phyloP scores from a whole-genome alignment of 2,113 vertebrate species.

The Gopherus evgoodei region DNA sequence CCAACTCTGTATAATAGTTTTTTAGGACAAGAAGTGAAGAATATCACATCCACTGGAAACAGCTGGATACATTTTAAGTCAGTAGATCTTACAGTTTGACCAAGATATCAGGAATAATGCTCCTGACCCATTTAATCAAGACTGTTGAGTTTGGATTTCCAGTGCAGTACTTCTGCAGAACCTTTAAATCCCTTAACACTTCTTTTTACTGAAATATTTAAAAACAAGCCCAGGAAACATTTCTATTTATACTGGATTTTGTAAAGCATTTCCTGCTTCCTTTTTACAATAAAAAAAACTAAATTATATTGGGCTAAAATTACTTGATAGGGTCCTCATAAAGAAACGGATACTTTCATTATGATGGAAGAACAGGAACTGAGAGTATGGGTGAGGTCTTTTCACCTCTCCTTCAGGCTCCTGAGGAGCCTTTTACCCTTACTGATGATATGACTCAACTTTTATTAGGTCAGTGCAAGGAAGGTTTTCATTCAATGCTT shows the following conservation, averaged over 20 bases:
- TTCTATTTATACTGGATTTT: background rate
- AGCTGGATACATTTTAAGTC: background rate
- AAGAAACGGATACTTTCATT: conserved; percentile 49
- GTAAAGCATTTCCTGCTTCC: background rate
- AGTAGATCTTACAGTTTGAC: background rate
- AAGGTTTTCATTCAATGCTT: background rate
- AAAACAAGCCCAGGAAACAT: background rate
- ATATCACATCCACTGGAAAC: background rate
- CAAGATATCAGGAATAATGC: background rate
- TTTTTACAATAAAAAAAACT: conserved; percentile 20
- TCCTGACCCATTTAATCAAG: background rate
- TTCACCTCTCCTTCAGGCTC: background rate
- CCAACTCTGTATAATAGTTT: background rate
- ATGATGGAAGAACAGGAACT: conserved; percentile 11
- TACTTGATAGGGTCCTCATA: conserved; percentile 32
- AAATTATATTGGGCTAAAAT: conserved; percentile 45
- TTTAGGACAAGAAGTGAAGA: background rate
- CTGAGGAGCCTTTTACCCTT: background rate
- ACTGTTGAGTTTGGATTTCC: background rate
- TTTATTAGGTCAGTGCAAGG: background rate
- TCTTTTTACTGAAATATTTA: conserved; percentile 20
- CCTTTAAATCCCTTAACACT: conserved; percentile 30
- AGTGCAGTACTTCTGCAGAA: background rate
- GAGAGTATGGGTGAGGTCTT: conserved; percentile 46
- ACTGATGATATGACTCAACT: background rate